Evolutionary conservation across 2,888 invertebrate species (phyloP).

Genomic region (Acanthococcus lagerstroemiae): DNA sequence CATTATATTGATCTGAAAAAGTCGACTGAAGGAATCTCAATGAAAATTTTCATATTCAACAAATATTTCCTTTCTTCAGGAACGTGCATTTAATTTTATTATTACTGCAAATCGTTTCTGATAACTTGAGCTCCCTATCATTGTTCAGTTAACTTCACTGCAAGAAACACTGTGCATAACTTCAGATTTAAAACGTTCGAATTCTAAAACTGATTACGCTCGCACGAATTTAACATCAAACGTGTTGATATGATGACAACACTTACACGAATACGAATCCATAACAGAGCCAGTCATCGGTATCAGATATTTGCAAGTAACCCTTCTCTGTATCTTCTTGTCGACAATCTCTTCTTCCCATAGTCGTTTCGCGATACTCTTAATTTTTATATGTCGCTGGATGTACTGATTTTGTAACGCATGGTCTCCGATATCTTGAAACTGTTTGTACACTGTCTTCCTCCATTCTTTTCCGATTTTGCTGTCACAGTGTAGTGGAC

Average conservation of each 20-base stretch:
- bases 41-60: too few species aligned
- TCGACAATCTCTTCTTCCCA: constrained; percentile 37
- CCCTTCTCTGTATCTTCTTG: constrained; percentile 41
- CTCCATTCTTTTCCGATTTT: constrained; percentile 41
- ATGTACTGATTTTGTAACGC: constrained; percentile 14
- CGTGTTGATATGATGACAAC: too few species aligned
- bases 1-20: background rate
- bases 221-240: too few species aligned
- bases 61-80: too few species aligned
- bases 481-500: constrained; percentile 48
- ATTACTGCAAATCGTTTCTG: too few species aligned
- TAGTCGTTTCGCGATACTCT: constrained; percentile 29
- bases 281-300: constrained; percentile 37
- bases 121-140: too few species aligned
- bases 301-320: constrained; percentile 48
- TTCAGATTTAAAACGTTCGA: too few species aligned
- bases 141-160: too few species aligned
- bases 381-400: constrained; percentile 17
- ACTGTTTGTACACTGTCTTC: constrained; percentile 18
- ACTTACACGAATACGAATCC: constrained; percentile 13
- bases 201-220: too few species aligned
- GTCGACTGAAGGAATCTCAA: too few species aligned
- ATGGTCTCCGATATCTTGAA: background rate
- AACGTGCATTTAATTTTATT: too few species aligned
- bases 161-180: background rate